Evolutionary conservation across 2,113 vertebrate species (phyloP).

Genomic region (Balaenoptera acutorostrata): DNA sequence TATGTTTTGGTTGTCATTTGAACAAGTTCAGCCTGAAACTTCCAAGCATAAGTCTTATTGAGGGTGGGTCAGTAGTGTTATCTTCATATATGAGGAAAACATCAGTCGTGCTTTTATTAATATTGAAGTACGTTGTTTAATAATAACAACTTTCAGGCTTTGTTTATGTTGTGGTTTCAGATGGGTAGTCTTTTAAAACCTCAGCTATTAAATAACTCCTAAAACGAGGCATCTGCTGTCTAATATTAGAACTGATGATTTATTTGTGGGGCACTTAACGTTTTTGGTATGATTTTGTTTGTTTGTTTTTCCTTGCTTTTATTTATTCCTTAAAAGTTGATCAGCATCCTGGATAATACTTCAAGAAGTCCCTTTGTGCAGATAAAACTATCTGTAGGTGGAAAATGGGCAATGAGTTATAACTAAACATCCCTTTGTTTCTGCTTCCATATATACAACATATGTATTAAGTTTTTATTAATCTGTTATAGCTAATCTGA

Average conservation of each 20-base stretch:
- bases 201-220: neutral
- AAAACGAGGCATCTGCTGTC: neutral
- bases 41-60: neutral
- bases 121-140: neutral
- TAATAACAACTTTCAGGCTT: neutral
- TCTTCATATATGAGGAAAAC: neutral
- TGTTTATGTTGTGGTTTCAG: neutral
- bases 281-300: neutral
- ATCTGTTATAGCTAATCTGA: neutral
- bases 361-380: neutral
- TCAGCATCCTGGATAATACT: neutral
- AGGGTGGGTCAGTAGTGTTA: neutral
- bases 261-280: neutral
- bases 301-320: neutral
- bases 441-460: neutral
- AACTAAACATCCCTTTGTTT: neutral
- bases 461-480: neutral
- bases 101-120: neutral
- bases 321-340: neutral
- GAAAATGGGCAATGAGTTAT: neutral
- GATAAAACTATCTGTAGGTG: neutral
- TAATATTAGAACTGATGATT: neutral
- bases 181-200: neutral
- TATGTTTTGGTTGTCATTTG: constrained; percentile 13
- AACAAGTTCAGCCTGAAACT: neutral